Conservation (phyloP, 2,113 vertebrate genomes). For the Otus sunia region DNA sequence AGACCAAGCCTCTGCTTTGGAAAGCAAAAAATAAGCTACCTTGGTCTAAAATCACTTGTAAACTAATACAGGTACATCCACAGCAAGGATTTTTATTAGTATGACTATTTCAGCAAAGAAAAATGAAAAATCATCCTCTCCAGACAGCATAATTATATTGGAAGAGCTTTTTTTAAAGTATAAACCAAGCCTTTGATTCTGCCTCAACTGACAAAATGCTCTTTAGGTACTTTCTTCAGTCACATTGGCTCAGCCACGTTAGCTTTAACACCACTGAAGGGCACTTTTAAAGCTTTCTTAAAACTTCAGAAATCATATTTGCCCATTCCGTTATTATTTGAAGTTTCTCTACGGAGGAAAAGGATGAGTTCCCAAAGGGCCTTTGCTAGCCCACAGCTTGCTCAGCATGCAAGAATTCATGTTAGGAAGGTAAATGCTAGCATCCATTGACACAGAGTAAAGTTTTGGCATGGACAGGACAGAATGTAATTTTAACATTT, state of each 20-base stretch:
- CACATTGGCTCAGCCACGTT: neutral
- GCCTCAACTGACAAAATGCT: neutral
- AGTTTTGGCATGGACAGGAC: neutral
- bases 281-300: neutral
- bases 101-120: neutral
- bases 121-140: conserved; percentile 8
- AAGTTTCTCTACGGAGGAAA: neutral
- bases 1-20: neutral
- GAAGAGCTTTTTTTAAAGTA: neutral
- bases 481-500: accelerated
- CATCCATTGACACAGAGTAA: neutral
- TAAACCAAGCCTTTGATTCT: conserved; percentile 13
- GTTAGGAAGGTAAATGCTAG: neutral
- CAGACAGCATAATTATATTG: conserved; percentile 8
- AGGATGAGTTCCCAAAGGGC: neutral
- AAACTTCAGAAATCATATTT: neutral
- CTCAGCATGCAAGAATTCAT: accelerated
- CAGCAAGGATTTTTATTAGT: neutral
- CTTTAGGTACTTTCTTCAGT: neutral
- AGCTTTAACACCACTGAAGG: neutral
- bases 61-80: neutral
- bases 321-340: neutral
- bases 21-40: conserved; percentile 13
- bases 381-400: neutral
- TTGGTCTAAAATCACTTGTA: neutral